phyloP scores from a whole-genome alignment of 2,797 vertebrate genomes.

The Fringilla coelebs region DNA sequence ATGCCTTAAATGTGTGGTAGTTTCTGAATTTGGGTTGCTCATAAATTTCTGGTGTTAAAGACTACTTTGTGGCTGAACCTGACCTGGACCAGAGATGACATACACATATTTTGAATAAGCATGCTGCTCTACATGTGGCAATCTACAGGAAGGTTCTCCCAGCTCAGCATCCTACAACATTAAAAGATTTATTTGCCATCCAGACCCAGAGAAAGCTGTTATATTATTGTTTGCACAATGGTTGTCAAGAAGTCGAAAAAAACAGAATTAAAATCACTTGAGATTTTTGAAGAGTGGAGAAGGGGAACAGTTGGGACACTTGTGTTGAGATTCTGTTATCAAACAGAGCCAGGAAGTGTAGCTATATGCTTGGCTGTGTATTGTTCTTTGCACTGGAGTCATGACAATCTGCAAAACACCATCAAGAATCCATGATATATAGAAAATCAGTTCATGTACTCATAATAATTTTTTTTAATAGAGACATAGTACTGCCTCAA shows the following conservation, averaged over 20 bases:
- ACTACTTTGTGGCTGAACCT: neutral
- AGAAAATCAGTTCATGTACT: neutral
- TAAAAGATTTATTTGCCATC: neutral
- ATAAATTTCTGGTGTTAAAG: neutral
- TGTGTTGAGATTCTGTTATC: neutral
- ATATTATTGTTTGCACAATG: neutral
- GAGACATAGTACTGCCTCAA: neutral
- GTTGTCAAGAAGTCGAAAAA: neutral
- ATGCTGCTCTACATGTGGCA: neutral
- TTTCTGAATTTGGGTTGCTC: neutral
- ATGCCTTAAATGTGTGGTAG: neutral
- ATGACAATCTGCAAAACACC: neutral
- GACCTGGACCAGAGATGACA: neutral
- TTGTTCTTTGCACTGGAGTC: neutral
- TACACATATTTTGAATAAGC: neutral
- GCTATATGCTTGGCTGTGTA: fast-evolving
- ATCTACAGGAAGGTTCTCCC: neutral
- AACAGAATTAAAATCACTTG: neutral
- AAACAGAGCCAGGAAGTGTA: neutral
- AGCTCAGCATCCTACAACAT: neutral
- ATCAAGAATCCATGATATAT: neutral
- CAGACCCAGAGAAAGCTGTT: neutral
- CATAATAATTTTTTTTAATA: neutral
- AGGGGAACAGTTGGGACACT: neutral
- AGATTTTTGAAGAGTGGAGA: neutral